phyloP scores from a whole-genome alignment of 53 echinoderm and acorn worm genomes.

The Paelopatides confundens region DNA sequence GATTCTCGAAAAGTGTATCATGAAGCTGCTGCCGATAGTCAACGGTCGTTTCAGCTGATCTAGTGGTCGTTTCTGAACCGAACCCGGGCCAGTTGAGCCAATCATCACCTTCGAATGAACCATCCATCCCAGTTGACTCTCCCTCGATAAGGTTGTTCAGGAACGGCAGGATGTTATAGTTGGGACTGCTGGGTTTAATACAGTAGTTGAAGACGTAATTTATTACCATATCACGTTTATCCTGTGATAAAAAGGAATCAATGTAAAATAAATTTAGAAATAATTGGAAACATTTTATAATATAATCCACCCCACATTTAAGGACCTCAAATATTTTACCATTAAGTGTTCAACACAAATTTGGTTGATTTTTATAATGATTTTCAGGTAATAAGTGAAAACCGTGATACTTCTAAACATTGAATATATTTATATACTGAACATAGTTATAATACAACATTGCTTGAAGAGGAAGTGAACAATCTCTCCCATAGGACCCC shows the following conservation, averaged over 20 bases:
- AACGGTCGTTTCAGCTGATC: background rate
- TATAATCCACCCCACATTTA: no score
- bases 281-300: no score
- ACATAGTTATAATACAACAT: no score
- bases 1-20: background rate
- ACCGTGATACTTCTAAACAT: no score
- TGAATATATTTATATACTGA: no score
- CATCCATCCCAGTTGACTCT: background rate
- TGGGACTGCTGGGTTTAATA: background rate
- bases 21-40: background rate
- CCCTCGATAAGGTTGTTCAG: background rate
- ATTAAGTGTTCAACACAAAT: no score
- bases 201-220: conserved; percentile 27
- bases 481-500: no score
- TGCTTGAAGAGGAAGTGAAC: no score
- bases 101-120: background rate
- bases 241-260: background rate
- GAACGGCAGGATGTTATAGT: background rate
- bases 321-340: no score
- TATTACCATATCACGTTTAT: conserved; percentile 17
- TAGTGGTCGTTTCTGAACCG: background rate
- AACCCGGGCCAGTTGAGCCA: conserved; percentile 22
- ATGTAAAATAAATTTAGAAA: no score
- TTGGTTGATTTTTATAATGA: no score
- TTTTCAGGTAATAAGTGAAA: no score